These are phyloP conservation scores for Euplagia quadripunctaria DNA, from an alignment of 2,888 invertebrate genomes.

Conservation along the genomic window DNA sequence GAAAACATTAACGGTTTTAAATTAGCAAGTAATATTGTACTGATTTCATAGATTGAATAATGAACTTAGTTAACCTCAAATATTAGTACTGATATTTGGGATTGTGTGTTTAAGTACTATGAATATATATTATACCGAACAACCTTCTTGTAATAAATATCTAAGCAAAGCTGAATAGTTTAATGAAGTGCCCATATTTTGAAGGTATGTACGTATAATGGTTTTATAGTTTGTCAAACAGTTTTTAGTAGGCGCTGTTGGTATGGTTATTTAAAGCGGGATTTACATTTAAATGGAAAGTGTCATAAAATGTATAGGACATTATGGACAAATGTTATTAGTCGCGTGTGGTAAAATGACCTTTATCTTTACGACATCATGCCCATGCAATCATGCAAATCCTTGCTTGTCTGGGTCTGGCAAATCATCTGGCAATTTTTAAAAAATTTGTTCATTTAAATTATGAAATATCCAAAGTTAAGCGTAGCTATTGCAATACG, in stretches of 20 bases:
- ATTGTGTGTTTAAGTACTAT: neutral
- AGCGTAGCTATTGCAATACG: too few species aligned
- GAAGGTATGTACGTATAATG: neutral
- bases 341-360: neutral
- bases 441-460: neutral
- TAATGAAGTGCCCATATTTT: neutral
- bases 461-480: too few species aligned
- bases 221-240: neutral
- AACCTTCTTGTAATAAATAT: neutral
- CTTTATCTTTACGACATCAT: neutral
- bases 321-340: too few species aligned
- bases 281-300: neutral
- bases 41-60: conserved; percentile 9
- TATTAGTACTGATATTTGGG: neutral
- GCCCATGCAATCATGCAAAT: neutral
- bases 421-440: neutral
- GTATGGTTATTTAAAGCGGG: too few species aligned
- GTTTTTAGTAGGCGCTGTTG: too few species aligned
- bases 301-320: neutral
- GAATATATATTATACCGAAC: neutral
- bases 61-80: neutral
- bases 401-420: neutral
- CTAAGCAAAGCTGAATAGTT: neutral
- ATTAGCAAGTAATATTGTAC: neutral
- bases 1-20: conserved; percentile 12